These are phyloP conservation scores for Cephalopholis sonnerati DNA, from an alignment of 2,113 vertebrate genomes.

Conservation along the genomic window DNA sequence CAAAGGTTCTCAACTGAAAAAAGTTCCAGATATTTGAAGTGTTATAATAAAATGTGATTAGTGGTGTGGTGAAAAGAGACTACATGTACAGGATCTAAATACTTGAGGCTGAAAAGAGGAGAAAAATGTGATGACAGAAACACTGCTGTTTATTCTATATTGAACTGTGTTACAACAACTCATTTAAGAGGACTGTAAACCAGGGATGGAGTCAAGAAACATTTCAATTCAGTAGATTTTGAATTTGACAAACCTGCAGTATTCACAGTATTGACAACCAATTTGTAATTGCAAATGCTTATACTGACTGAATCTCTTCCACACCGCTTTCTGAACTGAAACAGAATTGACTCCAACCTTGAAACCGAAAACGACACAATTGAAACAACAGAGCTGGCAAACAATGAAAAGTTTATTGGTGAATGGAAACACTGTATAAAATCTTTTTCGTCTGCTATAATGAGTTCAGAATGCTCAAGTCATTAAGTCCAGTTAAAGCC, in stretches of 20 bases:
- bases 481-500: conserved; percentile 74
- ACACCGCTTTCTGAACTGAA: conserved; percentile 52
- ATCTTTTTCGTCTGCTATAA: conserved; percentile 63
- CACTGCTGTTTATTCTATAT: conserved; percentile 41
- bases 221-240: conserved; percentile 51
- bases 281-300: conserved; percentile 20
- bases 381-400: conserved; percentile 48
- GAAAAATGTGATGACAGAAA: conserved; percentile 39
- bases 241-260: conserved; percentile 26
- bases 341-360: conserved; percentile 53
- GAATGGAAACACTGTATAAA: conserved; percentile 72
- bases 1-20: conserved; percentile 23
- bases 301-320: conserved; percentile 11
- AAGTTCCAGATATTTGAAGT: conserved; percentile 28
- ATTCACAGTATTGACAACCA: conserved; percentile 20
- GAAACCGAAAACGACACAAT: conserved; percentile 29
- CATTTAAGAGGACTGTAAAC: conserved; percentile 24
- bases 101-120: conserved; percentile 33
- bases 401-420: conserved; percentile 37
- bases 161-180: conserved; percentile 49
- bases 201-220: conserved; percentile 51
- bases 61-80: conserved; percentile 46
- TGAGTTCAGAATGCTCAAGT: conserved; percentile 75
- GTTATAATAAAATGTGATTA: conserved; percentile 51
- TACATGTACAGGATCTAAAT: conserved; percentile 50